A percentile compares a stretch with the other conserved stretches of the same genome.
Conservation (phyloP, 2,888 invertebrate species). For the Diarsia rubi region DNA sequence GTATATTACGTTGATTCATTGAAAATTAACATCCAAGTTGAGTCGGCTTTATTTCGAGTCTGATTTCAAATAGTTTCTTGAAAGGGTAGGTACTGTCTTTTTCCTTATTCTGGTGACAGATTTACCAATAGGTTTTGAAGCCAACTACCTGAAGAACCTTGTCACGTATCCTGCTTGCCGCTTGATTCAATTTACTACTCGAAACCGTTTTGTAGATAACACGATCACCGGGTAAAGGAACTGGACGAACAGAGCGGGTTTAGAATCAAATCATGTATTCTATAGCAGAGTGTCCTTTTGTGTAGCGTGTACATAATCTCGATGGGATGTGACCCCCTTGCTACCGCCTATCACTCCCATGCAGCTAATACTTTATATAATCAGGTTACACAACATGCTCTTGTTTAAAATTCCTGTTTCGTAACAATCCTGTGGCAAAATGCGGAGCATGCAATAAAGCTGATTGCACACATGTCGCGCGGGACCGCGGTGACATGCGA, state of each 20-base stretch:
- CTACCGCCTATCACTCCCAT: slow-evolving; percentile 12
- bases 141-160: slow-evolving; percentile 1
- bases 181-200: slow-evolving; percentile 5
- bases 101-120: not conserved
- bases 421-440: slow-evolving; percentile 48
- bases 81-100: not conserved
- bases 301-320: slow-evolving; percentile 17
- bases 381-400: slow-evolving; percentile 31
- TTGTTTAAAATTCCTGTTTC: slow-evolving; percentile 55
- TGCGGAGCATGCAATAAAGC: slow-evolving; percentile 61
- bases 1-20: slow-evolving; percentile 4
- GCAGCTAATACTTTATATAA: slow-evolving; percentile 27
- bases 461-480: slow-evolving; percentile 62
- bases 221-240: slow-evolving; percentile 2
- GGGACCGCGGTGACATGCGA: slow-evolving; percentile 29
- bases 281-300: slow-evolving; percentile 7
- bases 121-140: not conserved
- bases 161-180: not conserved
- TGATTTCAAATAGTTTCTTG: not conserved
- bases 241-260: not conserved
- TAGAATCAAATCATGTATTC: slow-evolving; percentile 9
- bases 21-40: not conserved
- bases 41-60: not conserved
- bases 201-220: not conserved
- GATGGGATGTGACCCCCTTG: not conserved